Conservation (phyloP, 2,797 vertebrate species). For the Cyprinodon diabolis region DNA sequence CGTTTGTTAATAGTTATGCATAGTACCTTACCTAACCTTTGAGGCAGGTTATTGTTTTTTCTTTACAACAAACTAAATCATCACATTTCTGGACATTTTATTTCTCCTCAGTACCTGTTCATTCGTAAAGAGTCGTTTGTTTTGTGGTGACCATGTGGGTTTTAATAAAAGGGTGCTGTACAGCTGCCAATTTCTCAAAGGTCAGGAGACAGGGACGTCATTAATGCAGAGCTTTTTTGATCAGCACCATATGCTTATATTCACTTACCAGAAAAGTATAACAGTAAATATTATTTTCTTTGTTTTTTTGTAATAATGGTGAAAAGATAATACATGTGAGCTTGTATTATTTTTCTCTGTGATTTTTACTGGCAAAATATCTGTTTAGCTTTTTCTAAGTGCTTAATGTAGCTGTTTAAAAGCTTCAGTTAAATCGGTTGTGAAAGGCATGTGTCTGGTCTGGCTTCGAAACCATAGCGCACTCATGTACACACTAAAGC, state of each 20-base stretch:
- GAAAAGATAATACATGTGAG: background rate
- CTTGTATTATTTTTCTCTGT: background rate
- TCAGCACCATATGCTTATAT: conserved; percentile 66
- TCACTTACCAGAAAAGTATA: conserved; percentile 22
- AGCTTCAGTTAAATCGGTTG: conserved; percentile 39
- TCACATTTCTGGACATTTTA: background rate
- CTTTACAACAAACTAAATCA: background rate
- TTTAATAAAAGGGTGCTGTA: conserved; percentile 61
- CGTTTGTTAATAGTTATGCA: background rate
- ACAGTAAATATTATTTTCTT: background rate
- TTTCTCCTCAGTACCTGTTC: conserved; percentile 5
- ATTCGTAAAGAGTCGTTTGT: conserved; percentile 30
- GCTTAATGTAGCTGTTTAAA: conserved; percentile 7
- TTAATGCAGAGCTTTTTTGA: conserved; percentile 71
- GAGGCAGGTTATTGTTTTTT: background rate
- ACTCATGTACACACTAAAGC: background rate
- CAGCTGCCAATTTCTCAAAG: conserved; percentile 60
- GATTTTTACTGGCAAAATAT: background rate
- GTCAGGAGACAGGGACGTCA: conserved; percentile 76
- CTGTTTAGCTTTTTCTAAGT: conserved; percentile 4
- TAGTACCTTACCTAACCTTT: background rate
- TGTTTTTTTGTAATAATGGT: background rate
- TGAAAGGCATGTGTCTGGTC: conserved; percentile 72
- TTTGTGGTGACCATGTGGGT: conserved; percentile 44
- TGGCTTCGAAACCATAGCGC: conserved; percentile 64